phyloP scores from a whole-genome alignment of 2,888 invertebrate species.

The Actias luna region DNA sequence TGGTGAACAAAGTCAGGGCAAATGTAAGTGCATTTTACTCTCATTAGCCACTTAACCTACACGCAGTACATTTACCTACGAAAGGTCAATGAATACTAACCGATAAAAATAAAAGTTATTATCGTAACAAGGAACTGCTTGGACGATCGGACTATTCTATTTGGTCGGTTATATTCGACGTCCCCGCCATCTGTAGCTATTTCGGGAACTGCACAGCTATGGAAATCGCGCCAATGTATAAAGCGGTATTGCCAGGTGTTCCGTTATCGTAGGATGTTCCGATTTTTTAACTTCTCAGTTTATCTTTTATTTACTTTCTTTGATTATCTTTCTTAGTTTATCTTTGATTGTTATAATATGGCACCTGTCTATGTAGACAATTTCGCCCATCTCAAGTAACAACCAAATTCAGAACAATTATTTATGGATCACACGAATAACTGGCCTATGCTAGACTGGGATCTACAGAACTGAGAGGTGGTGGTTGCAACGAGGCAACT shows the following conservation, averaged over 20 bases:
- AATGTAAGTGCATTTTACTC: neutral
- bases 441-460: no score
- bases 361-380: no score
- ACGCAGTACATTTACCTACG: conserved; percentile 4
- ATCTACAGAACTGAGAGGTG: no score
- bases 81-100: conserved; percentile 59
- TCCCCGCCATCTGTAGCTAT: conserved; percentile 33
- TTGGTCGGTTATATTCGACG: conserved; percentile 40
- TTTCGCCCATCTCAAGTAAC: no score
- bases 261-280: neutral
- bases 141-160: conserved; percentile 20
- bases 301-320: no score
- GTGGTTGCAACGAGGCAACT: no score
- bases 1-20: neutral
- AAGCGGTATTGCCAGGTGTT: neutral
- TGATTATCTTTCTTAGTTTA: no score
- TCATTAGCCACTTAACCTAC: conserved; percentile 3
- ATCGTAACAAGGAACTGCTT: conserved; percentile 6
- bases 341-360: no score
- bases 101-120: conserved; percentile 31
- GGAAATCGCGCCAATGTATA: conserved; percentile 21
- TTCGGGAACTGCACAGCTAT: conserved; percentile 20
- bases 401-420: no score
- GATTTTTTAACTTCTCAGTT: neutral
- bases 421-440: no score